Evolutionary conservation across 2,888 invertebrate species (phyloP), one percentile per base, ranked within the genome.

Genomic region (Ennomos erosarius): DNA sequence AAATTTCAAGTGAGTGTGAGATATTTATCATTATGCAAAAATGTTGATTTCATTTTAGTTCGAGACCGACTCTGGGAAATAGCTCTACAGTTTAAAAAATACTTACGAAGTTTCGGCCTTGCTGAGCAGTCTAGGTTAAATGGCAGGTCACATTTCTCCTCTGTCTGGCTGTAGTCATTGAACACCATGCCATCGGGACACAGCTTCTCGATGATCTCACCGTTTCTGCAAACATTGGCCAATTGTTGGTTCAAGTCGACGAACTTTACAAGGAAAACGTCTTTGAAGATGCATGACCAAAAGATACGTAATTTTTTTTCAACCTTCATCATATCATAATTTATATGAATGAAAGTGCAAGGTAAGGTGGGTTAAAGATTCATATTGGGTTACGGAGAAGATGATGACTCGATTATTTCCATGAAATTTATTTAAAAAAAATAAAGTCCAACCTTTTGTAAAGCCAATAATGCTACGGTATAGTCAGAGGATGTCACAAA

Each of bases 101-200:
- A 95, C 97, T 96, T 92, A 98, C 98, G 98, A 66, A 95, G 88
- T 77, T 96, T 95, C 9, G 96, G 93, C 60, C 97, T 93, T 67
- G 95, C 94, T 0, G 94, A 93, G 87, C 98, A 98, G 83, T 98
- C 97, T 60, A 98, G 95, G 75, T 97, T 97, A 85, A 96, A 96
- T 0, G 97, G 97, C 66, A 97, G 88, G 83, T 97, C 97, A 74
- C 97, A 98, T 79, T 97, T 97, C 84, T 97, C 98, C 57, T 97
- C 95, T 59, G 94, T 94, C 1, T 95, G 93, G 69, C 95, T 96
- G 86, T 95, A 97, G 86, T 97, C 98, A 73, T 98, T 97, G 92
- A 98, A 98, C 50, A 98, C 97, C 93, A 97, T 95, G 16, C 98
- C 98, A 79, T 98, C 98, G 0, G 97, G 96, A 69, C 98, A 98